phyloP scores from a whole-genome alignment of 2,797 vertebrate species.

The Brachyrhaphis roseni region DNA sequence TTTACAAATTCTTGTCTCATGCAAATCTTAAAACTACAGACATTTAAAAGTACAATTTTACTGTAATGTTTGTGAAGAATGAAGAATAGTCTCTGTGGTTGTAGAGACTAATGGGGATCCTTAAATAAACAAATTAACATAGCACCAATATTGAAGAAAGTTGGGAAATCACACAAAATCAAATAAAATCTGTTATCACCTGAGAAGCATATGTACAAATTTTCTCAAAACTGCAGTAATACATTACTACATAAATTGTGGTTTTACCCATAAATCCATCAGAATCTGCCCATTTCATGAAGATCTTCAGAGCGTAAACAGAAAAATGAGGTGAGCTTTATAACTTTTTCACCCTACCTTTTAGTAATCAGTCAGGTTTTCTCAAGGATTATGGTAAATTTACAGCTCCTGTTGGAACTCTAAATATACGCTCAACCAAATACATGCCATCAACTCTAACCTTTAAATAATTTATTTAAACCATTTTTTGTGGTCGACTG shows the following conservation, averaged over 20 bases:
- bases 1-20: constrained; percentile 8
- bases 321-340: background rate
- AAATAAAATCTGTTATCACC: constrained; percentile 8
- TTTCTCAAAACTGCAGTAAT: constrained; percentile 2
- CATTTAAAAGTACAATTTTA: no score
- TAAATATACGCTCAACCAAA: no score
- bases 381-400: constrained; percentile 3
- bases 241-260: constrained; percentile 8
- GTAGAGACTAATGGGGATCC: no score
- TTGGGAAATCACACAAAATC: constrained; percentile 1
- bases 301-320: background rate
- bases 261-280: constrained; percentile 9
- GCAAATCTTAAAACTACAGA: constrained; percentile 7
- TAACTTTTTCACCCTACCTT: constrained; percentile 2
- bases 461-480: no score
- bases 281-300: constrained; percentile 18
- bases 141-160: constrained; percentile 4
- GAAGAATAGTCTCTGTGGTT: no score
- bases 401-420: no score
- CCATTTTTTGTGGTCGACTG: background rate
- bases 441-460: no score
- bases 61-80: no score
- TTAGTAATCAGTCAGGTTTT: background rate
- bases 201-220: background rate
- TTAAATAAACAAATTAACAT: no score